These are phyloP conservation scores for chimpanzee (Pan troglodytes) DNA, from an alignment of 2,113 vertebrate genomes.

Conservation along the genomic window NHGRI_mPanTro3-v2.1_pri NC_072398.2:173954001-173954500, in stretches of 20 bases:
- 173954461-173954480: neutral
- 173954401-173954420: constrained; percentile 63
- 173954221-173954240: neutral
- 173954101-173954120: neutral
- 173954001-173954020: too few species aligned
- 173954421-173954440: constrained; percentile 20
- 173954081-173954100: neutral
- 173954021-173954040: too few species aligned
- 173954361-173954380: neutral
- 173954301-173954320: neutral
- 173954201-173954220: neutral
- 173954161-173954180: neutral
- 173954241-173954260: neutral
- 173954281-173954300: neutral
- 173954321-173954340: constrained; percentile 22
- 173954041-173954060: too few species aligned
- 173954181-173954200: neutral
- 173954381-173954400: constrained; percentile 4
- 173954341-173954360: constrained; percentile 10
- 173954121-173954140: neutral
- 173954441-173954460: neutral
- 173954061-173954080: too few species aligned
- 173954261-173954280: neutral
- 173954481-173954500: neutral
- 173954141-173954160: neutral